phyloP scores from a whole-genome alignment of 2,113 vertebrate genomes.

The Phrynosoma platyrhinos region DNA sequence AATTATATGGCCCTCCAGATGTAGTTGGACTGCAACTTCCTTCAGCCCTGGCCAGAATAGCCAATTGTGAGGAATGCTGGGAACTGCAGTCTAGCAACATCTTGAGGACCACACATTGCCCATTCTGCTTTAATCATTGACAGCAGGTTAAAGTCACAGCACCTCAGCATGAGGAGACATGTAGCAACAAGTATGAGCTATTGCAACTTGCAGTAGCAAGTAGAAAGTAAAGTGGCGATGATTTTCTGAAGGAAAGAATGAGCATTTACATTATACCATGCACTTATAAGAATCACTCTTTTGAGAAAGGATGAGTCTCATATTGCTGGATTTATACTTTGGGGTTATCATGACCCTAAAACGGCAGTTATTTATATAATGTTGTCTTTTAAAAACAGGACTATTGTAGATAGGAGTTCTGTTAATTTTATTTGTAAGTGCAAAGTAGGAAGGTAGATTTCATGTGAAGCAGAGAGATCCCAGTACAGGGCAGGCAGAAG shows the following conservation, averaged over 20 bases:
- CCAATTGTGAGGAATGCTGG: too few species aligned
- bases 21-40: too few species aligned
- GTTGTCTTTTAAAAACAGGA: neutral
- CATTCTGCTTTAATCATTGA: neutral
- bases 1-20: too few species aligned
- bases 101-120: too few species aligned
- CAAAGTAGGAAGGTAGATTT: neutral
- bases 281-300: slow-evolving; percentile 16
- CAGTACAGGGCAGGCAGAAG: neutral
- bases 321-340: slow-evolving; percentile 23
- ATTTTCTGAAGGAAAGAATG: neutral
- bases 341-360: neutral
- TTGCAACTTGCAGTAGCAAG: neutral
- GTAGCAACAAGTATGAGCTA: slow-evolving; percentile 6
- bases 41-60: too few species aligned
- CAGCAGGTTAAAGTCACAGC: slow-evolving; percentile 41
- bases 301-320: neutral
- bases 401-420: neutral
- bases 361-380: slow-evolving; percentile 18
- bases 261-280: neutral
- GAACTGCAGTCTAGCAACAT: too few species aligned
- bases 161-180: slow-evolving; percentile 33
- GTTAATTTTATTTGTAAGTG: neutral
- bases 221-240: slow-evolving; percentile 7
- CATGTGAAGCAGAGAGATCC: neutral